Evolutionary conservation across 2,888 invertebrate genomes (phyloP), one percentile per base, ranked within the genome.

Genomic region (Venusia cambrica): DNA sequence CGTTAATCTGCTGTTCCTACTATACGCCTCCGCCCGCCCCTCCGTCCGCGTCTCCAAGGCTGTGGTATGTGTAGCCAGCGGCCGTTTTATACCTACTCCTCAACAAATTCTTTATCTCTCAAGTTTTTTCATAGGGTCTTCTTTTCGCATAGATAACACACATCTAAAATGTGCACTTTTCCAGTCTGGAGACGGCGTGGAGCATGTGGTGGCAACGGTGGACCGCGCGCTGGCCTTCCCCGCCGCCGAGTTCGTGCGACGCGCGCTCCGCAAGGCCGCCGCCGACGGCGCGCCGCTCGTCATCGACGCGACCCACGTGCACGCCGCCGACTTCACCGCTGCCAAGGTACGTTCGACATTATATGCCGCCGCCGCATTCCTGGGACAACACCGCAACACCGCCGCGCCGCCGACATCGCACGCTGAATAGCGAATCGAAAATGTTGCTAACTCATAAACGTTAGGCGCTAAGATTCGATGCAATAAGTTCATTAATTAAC

Each of bases 21-120:
- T 97, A 15, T 94, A 96, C 65, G 93, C 94, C 43, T 94, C 94
- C 40, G 95, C 96, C 1, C 80, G 95, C 43, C 96, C 97, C 1
- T 91, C 93, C 61, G 93, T 96, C 38, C 81, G 89, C 19, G 90
- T 94, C 43, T 90, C 92, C 57, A 88, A 88, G 49, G 87, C 92
- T 17, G 87, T 88, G 55, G 93, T 93, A 5, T 38, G 32, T 43
- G 21, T 8, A 5, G n/a, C n/a, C n/a, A n/a, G n/a, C n/a, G n/a
- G n/a, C n/a, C n/a, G n/a, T n/a, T n/a, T n/a, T n/a, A n/a, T n/a
- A n/a, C n/a, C n/a, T n/a, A n/a, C n/a, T n/a, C n/a, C n/a, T n/a
- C n/a, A n/a, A n/a, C n/a, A n/a, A n/a, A n/a, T n/a, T n/a, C n/a
- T n/a, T n/a, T n/a, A n/a, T n/a, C n/a, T n/a, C n/a, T n/a, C n/a